Base-by-base conservation (phyloP, 2,797 vertebrate genomes). In the Neosilurus mollespiculum region DNA sequence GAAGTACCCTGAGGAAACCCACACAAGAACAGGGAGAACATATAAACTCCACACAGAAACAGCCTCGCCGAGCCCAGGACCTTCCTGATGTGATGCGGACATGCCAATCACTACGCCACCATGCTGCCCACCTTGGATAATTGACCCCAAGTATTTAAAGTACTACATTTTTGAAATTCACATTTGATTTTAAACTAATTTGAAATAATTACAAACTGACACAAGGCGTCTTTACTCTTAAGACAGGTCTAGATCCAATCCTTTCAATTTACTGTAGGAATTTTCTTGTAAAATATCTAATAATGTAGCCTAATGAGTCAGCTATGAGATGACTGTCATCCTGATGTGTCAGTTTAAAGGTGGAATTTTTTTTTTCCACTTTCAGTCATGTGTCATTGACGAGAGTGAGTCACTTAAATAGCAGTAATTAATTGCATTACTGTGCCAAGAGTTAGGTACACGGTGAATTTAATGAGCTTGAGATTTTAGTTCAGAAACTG, bases 281-380 rank as follows among this genome's bases (percentile, higher is more conserved):
- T 30, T 88, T 91, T 84, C 90, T 90, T 89, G 82, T 81, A 75
- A 88, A 92, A 93, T 82, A 75, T 93, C 89, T 90, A 93, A 93
- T 92, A 87, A 89, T 92, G 87, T 84, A 76, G 54, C 77, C 89
- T 92, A 93, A 93, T 92, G 91, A 92, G 87, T 89, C 86, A 90
- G 88, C 86, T 87, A 80, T 0, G 80, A 89, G 87, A 91, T 88
- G 86, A 90, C 86, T 86, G 87, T 91, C 82, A 71, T 92, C 84
- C 85, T 73, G 75, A 65, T 87, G 87, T 78, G 86, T 84, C 83
- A 83, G 87, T 86, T 78, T 43, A 85, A 88, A 82, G 89, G 89
- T 90, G 85, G 86, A 30, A 30, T 90, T 87, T 87, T 88, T 82
- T 85, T 82, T 79, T 73, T 88, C 83, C 86, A 76, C 69, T 88